These are phyloP conservation scores for Hydrozoanthus gracilis DNA, from an alignment of 92 coral and sea anemone species.

Conservation along the genomic window DNA sequence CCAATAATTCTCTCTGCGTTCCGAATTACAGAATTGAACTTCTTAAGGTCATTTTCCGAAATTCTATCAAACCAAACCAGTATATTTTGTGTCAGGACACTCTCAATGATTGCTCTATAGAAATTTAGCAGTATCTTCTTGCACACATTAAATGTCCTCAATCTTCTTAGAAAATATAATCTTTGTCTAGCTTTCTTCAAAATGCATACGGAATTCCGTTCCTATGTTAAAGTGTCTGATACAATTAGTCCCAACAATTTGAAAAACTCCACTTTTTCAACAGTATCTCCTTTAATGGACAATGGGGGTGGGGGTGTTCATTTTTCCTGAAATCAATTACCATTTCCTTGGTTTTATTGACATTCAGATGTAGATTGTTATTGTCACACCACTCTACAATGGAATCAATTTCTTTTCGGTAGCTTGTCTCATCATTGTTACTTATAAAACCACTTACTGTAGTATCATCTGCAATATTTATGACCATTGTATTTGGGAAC, in stretches of 20 bases:
- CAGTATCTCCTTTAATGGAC: constrained; percentile 6
- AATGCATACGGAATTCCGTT: neutral
- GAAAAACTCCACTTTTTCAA: neutral
- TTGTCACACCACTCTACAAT: constrained; percentile 12
- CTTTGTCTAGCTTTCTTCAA: neutral
- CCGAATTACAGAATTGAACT: neutral
- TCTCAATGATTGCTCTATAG: constrained; percentile 3
- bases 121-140: neutral
- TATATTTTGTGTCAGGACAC: constrained; percentile 8
- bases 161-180: constrained; percentile 10
- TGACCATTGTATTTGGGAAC: constrained; percentile 7
- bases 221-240: neutral
- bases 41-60: neutral
- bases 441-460: constrained; percentile 9
- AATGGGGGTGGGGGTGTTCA: constrained; percentile 5
- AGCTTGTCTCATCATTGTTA: constrained; percentile 23
- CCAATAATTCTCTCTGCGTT: constrained; percentile 14
- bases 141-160: constrained; percentile 21
- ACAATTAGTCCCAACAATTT: neutral
- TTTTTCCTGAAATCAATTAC: constrained; percentile 15
- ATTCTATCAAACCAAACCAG: neutral
- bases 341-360: constrained; percentile 38
- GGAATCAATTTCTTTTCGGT: constrained; percentile 11
- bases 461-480: constrained; percentile 33
- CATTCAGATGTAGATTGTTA: constrained; percentile 30